Evolutionary conservation across 1,140 invertebrate genomes (phyloP).

Genomic region (Piezodorus guildinii): DNA sequence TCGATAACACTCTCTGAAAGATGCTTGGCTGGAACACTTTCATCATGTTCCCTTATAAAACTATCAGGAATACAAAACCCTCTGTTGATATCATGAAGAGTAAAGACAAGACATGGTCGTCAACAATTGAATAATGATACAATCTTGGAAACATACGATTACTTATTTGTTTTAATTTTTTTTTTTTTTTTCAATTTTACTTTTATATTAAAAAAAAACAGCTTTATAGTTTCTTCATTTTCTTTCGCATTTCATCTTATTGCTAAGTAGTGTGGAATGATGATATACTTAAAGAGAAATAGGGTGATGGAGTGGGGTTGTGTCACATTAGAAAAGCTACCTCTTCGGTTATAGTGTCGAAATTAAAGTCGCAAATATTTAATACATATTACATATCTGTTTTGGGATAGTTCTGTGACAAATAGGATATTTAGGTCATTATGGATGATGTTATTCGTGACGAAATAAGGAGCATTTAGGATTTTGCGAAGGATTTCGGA

Average conservation of each 20-base stretch:
- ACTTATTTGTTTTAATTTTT: background rate
- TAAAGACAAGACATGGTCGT: constrained; percentile 32
- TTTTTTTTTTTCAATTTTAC: background rate
- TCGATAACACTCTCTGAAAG: constrained; percentile 51
- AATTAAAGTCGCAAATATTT: too few species aligned
- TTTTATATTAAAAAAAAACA: constrained; percentile 5
- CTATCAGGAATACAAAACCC: constrained; percentile 64
- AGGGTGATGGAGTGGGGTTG: constrained; percentile 8
- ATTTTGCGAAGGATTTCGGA: too few species aligned
- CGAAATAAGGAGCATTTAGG: too few species aligned
- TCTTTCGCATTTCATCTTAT: constrained; percentile 4
- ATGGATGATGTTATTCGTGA: too few species aligned
- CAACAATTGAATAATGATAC: background rate
- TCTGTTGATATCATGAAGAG: constrained; percentile 43
- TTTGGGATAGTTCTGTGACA: too few species aligned
- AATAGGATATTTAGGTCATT: too few species aligned
- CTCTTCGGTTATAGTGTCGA: too few species aligned
- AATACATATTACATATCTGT: too few species aligned
- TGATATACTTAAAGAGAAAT: constrained; percentile 3
- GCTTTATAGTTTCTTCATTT: background rate
- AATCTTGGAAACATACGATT: constrained; percentile 1
- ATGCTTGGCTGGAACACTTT: constrained; percentile 51
- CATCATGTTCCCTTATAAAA: constrained; percentile 58
- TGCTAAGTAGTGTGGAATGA: constrained; percentile 13
- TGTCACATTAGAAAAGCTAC: too few species aligned